phyloP scores from a whole-genome alignment of 53 echinoderm and acorn worm species.

The Mesocentrotus franciscanus region DNA sequence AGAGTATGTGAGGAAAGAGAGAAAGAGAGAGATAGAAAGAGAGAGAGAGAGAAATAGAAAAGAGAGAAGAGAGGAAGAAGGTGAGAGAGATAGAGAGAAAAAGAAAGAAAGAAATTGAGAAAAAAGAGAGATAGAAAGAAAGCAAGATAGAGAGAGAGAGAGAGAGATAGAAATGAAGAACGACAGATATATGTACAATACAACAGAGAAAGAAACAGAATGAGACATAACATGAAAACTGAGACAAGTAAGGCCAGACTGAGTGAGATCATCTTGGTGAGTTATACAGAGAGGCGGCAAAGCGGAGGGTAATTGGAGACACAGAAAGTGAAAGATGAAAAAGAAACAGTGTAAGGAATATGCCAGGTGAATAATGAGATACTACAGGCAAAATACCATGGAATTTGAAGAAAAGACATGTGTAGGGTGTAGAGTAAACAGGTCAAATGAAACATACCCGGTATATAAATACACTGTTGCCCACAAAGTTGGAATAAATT shows the following conservation, averaged over 20 bases:
- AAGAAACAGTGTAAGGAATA: too few relatives aligned
- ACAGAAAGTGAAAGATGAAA: too few relatives aligned
- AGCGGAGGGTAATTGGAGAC: neutral
- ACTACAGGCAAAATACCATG: too few relatives aligned
- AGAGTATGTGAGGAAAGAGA: neutral
- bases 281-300: neutral
- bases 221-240: neutral
- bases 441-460: too few relatives aligned
- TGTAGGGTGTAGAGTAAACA: too few relatives aligned
- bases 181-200: neutral
- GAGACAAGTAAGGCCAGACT: neutral
- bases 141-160: neutral
- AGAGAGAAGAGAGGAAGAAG: neutral
- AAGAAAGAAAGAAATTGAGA: neutral
- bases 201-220: neutral
- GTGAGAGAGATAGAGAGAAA: neutral
- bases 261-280: too few relatives aligned
- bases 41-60: neutral
- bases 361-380: too few relatives aligned
- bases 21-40: neutral
- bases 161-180: neutral
- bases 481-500: too few relatives aligned
- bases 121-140: neutral
- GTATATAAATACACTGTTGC: too few relatives aligned
- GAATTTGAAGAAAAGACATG: too few relatives aligned